Evolutionary conservation across 1,140 invertebrate species (phyloP).

Genomic region (Drosophila guanche): DNA sequence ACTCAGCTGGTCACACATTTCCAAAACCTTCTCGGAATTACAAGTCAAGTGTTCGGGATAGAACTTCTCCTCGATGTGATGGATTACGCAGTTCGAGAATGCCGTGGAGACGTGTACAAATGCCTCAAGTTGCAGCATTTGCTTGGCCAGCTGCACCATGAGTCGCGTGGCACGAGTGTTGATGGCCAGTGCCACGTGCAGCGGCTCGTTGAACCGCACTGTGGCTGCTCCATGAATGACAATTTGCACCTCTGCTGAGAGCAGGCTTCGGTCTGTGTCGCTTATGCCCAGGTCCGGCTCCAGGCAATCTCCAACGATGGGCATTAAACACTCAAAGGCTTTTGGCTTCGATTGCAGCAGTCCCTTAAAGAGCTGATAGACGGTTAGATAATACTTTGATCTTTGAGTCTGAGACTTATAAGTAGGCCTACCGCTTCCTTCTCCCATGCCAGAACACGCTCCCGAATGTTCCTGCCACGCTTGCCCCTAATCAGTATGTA

Average conservation of each 20-base stretch:
- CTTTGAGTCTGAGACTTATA: too few relatives aligned
- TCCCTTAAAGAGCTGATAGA: slow-evolving; percentile 14
- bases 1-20: slow-evolving; percentile 83
- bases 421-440: slow-evolving; percentile 79
- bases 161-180: slow-evolving; percentile 86
- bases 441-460: slow-evolving; percentile 87
- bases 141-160: slow-evolving; percentile 84
- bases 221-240: slow-evolving; percentile 95
- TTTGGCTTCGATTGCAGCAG: slow-evolving; percentile 7
- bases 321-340: slow-evolving; percentile 33
- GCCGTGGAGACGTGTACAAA: slow-evolving; percentile 90
- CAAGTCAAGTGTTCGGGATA: slow-evolving; percentile 87
- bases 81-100: slow-evolving; percentile 87
- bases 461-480: slow-evolving; percentile 88
- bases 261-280: slow-evolving; percentile 84
- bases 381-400: not conserved
- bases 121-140: slow-evolving; percentile 88
- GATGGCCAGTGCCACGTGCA: slow-evolving; percentile 86
- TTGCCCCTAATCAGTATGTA: slow-evolving; percentile 91
- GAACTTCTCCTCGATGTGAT: slow-evolving; percentile 87
- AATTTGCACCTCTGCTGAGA: slow-evolving; percentile 85
- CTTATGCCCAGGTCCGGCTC: slow-evolving; percentile 88
- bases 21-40: slow-evolving; percentile 87
- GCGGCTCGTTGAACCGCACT: slow-evolving; percentile 91
- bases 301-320: slow-evolving; percentile 85